These are phyloP conservation scores for Notamacropus eugenii DNA, from an alignment of 2,797 vertebrate species.

Conservation along the genomic window DNA sequence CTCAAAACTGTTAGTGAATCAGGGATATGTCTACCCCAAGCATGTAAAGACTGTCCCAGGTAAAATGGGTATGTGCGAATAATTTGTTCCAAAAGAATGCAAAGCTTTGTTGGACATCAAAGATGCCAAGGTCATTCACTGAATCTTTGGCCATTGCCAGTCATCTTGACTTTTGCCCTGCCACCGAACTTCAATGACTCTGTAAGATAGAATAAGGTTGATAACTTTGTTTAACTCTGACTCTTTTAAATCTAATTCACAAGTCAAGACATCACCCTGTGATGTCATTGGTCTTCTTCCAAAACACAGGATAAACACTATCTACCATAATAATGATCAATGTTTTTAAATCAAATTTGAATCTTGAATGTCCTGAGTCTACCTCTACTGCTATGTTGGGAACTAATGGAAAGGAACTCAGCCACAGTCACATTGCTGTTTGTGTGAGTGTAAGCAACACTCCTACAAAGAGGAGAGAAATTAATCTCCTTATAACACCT, in stretches of 20 bases:
- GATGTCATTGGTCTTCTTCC: not conserved
- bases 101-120: not conserved
- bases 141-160: not conserved
- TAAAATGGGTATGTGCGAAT: not conserved
- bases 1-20: not conserved
- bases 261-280: not conserved
- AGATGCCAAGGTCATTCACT: not conserved
- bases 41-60: not conserved
- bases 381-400: constrained; percentile 18
- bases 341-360: not conserved
- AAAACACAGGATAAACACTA: not conserved
- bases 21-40: not conserved
- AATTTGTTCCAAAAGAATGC: not conserved
- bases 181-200: not conserved
- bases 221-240: not conserved
- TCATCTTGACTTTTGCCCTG: not conserved
- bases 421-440: not conserved
- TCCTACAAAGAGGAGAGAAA: not conserved
- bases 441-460: not conserved
- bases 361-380: not conserved
- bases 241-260: not conserved
- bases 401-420: not conserved
- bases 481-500: not conserved
- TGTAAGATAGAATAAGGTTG: not conserved
- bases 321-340: not conserved